Evolutionary conservation across 2,113 vertebrate genomes (phyloP), one percentile per base, ranked within the genome.

Genomic region (Reinhardtius hippoglossoides): DNA sequence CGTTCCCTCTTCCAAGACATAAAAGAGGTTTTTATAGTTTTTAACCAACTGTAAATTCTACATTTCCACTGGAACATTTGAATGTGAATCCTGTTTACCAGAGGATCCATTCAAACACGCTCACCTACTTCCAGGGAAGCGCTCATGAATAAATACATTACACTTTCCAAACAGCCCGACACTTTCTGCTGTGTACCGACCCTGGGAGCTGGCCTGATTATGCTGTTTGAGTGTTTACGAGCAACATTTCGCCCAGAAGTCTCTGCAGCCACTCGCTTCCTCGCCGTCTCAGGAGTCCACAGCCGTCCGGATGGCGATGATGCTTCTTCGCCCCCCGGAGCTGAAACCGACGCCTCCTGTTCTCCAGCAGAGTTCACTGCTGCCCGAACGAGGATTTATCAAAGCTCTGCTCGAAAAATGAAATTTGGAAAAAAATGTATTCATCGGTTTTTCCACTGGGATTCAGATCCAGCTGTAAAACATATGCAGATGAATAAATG

Each of bases 151-250:
- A 85, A 60, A 78, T 70, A 74, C 76, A 78, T 58, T 40, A 68
- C 74, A 73, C 59, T 86, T 81, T 83, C 58, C 77, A 82, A 82
- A 74, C 70, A 23, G 65, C 59, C 31, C 50, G 65, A 58, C 46
- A n/a, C 72, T 57, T 37, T 1, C 67, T 50, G 65, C 70, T 57
- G 50, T 63, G 64, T 16, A 20, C 74, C 46, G 63, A 69, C 26
- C 66, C 65, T 48, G 81, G 69, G 82, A 82, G 55, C 70, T 70
- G 80, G 58, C 84, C 87, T 82, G 69, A 83, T 87, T 80, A 77
- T 77, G 76, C 78, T 21, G 87, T 77, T 77, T 71, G 67, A 72
- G 84, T 89, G 87, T 90, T 87, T 82, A 78, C 27, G 60, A 74
- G 55, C 74, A 74, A 61, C 82, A 50, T 79, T 79, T 60, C 78